Evolutionary conservation across 2,888 invertebrate genomes (phyloP).

Genomic region (Xestia rhomboidea): DNA sequence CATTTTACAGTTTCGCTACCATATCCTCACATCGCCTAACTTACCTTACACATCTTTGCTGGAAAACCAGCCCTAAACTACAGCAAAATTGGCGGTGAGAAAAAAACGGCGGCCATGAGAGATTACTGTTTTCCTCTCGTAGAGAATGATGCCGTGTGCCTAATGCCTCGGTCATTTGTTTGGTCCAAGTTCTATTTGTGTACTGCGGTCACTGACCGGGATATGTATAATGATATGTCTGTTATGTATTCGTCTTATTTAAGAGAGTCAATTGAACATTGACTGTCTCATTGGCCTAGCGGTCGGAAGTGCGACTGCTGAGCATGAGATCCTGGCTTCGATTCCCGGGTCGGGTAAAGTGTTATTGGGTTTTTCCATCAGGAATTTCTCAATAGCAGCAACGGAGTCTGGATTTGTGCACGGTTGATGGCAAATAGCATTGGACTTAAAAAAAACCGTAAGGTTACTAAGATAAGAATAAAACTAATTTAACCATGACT

Average conservation of each 20-base stretch:
- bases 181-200: conserved; percentile 46
- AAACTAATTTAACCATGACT: neutral
- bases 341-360: no score
- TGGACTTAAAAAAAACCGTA: no score
- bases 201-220: conserved; percentile 22
- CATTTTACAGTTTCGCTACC: neutral
- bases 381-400: no score
- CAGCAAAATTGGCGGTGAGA: conserved; percentile 35
- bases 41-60: neutral
- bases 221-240: neutral
- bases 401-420: no score
- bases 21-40: neutral
- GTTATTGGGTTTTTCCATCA: no score
- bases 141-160: conserved; percentile 43
- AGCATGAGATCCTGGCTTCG: no score
- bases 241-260: conserved; percentile 21
- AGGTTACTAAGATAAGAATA: no score
- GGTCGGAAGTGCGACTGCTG: no score
- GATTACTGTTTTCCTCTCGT: conserved; percentile 49
- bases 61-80: neutral
- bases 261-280: neutral
- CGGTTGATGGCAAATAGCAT: no score
- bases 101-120: conserved; percentile 55
- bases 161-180: conserved; percentile 56
- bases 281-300: no score